Percentiles rank a stretch among this genome's conserved stretches.
Evolutionary conservation across 2,797 vertebrate genomes (phyloP).

Genomic region (Platyrinchus mystaceus): DNA sequence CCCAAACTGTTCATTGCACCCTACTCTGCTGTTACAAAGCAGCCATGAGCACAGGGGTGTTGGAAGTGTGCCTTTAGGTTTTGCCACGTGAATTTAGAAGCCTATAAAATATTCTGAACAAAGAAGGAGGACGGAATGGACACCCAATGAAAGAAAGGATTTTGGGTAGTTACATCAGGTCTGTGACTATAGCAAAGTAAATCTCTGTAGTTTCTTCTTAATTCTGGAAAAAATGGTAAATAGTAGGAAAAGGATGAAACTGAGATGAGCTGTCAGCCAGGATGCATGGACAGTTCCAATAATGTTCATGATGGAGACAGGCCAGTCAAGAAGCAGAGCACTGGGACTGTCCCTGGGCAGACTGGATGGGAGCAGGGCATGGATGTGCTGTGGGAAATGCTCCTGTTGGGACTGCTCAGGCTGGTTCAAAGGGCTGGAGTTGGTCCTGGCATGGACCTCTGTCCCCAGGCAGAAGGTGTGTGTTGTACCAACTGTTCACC

Average conservation of each 20-base stretch:
- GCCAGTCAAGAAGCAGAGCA: not conserved
- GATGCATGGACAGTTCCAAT: not conserved
- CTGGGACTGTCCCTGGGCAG: not conserved
- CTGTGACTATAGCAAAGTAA: not conserved
- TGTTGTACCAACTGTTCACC: not conserved
- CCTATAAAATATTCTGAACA: not conserved
- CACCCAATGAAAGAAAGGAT: too few relatives aligned
- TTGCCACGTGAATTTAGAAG: not conserved
- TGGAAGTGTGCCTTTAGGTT: not conserved
- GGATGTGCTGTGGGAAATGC: not conserved
- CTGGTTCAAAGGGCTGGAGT: not conserved
- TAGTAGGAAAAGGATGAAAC: not conserved
- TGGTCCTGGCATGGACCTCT: accelerated
- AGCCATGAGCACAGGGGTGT: accelerated
- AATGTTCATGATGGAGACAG: not conserved
- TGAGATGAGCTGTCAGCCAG: not conserved
- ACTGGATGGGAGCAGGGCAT: not conserved
- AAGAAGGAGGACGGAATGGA: not conserved
- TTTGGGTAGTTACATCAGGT: not conserved
- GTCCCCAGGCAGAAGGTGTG: not conserved
- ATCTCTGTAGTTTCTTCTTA: not conserved
- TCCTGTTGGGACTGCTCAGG: accelerated
- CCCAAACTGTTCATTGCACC: not conserved
- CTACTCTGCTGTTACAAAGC: not conserved
- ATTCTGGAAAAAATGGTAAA: not conserved